Conservation (phyloP, 1,140 invertebrate genomes). For the Whitmania pigra region DNA sequence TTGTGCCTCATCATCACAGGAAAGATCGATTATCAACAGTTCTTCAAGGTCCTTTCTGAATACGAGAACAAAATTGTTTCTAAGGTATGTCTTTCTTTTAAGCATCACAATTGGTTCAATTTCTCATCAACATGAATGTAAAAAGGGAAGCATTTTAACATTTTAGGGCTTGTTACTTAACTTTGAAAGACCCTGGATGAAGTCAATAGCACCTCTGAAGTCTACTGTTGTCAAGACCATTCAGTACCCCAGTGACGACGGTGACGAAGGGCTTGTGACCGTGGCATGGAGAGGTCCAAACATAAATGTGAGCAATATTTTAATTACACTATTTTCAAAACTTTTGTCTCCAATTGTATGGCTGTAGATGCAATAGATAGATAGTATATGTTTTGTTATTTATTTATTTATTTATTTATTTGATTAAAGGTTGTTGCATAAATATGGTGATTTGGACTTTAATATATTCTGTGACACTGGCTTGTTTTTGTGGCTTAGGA, state of each 20-base stretch:
- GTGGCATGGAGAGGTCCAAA: conserved; percentile 69
- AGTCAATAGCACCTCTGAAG: conserved; percentile 50
- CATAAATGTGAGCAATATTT: conserved; percentile 32
- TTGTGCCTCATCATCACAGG: conserved; percentile 70
- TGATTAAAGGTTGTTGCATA: too few relatives aligned
- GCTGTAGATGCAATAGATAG: too few relatives aligned
- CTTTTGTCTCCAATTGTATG: background rate
- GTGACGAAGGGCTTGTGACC: conserved; percentile 65
- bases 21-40: conserved; percentile 58
- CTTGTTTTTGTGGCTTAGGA: background rate
- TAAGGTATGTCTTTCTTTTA: conserved; percentile 47
- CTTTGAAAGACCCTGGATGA: conserved; percentile 64
- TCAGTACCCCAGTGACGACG: conserved; percentile 69
- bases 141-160: conserved; percentile 14
- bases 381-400: too few relatives aligned
- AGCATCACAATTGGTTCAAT: background rate
- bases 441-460: too few relatives aligned
- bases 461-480: too few relatives aligned
- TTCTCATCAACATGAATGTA: background rate
- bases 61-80: conserved; percentile 66
- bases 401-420: too few relatives aligned
- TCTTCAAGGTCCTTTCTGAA: conserved; percentile 59
- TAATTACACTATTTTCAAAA: background rate
- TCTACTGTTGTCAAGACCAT: conserved; percentile 45
- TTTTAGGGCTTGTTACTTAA: conserved; percentile 46